Evolutionary conservation across 2,113 vertebrate genomes (phyloP).

Genomic region (Hipposideros armiger): DNA sequence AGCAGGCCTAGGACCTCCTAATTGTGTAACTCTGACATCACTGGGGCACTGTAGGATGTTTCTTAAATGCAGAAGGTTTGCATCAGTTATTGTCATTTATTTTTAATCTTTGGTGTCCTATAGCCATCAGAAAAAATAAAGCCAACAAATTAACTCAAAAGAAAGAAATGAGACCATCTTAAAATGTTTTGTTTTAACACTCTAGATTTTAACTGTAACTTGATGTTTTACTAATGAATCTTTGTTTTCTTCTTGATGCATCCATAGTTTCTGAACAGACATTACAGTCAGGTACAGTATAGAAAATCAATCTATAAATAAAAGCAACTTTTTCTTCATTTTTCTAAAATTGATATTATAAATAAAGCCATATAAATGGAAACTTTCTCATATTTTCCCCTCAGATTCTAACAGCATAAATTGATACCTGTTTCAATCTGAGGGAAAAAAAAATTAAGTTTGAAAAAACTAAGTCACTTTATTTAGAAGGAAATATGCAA

Average conservation of each 20-base stretch:
- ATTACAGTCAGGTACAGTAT: constrained; percentile 99
- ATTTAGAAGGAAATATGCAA: constrained; percentile 11
- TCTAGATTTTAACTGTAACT: constrained; percentile 42
- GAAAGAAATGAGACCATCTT: not conserved
- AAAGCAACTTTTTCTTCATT: constrained; percentile 64
- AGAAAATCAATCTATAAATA: constrained; percentile 80
- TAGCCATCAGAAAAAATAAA: not conserved
- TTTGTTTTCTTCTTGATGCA: constrained; percentile 90
- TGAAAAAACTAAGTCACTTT: constrained; percentile 34
- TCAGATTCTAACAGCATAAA: not conserved
- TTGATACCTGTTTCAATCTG: constrained; percentile 53
- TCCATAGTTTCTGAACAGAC: constrained; percentile 97
- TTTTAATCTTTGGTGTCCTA: not conserved
- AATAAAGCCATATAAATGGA: constrained; percentile 8
- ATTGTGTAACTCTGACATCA: not conserved
- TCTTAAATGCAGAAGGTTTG: not conserved
- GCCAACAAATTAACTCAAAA: not conserved
- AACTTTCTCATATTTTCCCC: constrained; percentile 24
- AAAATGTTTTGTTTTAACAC: constrained; percentile 8
- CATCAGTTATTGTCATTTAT: not conserved
- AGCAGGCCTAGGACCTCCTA: not conserved
- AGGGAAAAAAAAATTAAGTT: constrained; percentile 12
- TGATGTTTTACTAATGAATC: constrained; percentile 84
- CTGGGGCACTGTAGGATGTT: not conserved
- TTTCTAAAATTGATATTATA: constrained; percentile 59